Percentiles rank a stretch among this genome's conserved stretches.
Conservation (phyloP, 2,888 invertebrate genomes). For the Catocala nupta region DNA sequence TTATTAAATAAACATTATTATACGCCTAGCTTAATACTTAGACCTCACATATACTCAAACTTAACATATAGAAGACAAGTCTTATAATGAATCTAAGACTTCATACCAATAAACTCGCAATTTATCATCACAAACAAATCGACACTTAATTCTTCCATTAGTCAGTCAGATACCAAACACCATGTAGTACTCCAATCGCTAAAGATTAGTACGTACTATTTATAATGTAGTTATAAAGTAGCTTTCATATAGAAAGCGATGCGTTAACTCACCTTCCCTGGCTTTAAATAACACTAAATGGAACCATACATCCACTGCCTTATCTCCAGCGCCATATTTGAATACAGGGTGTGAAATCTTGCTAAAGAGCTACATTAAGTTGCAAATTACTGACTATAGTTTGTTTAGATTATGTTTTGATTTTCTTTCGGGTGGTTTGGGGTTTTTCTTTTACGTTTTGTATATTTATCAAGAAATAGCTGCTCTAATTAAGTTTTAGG, state of each 20-base stretch:
- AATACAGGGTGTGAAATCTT: conserved; percentile 56
- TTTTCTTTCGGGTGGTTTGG: conserved; percentile 7
- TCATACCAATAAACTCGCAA: conserved; percentile 3
- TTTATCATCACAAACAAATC: conserved; percentile 39
- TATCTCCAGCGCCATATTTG: conserved; percentile 55
- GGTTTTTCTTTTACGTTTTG: too few relatives aligned
- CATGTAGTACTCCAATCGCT: conserved; percentile 42
- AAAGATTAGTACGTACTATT: conserved; percentile 48
- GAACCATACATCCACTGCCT: conserved; percentile 55
- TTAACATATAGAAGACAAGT: too few relatives aligned
- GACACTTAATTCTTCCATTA: conserved; percentile 46
- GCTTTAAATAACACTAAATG: conserved; percentile 63
- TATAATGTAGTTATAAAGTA: conserved; percentile 50
- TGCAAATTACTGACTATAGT: conserved; percentile 50
- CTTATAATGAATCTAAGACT: neutral
- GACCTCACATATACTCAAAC: too few relatives aligned
- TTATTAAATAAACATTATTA: too few relatives aligned
- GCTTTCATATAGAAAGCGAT: conserved; percentile 54
- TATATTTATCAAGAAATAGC: too few relatives aligned
- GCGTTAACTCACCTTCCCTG: conserved; percentile 46
- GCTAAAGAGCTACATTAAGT: conserved; percentile 51
- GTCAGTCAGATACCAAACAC: conserved; percentile 41
- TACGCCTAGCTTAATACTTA: too few relatives aligned
- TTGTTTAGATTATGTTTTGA: conserved; percentile 45
- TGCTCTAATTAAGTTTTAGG: too few relatives aligned